These are phyloP conservation scores for Megalops atlanticus DNA, from an alignment of 2,113 vertebrate genomes.

Conservation along the genomic window DNA sequence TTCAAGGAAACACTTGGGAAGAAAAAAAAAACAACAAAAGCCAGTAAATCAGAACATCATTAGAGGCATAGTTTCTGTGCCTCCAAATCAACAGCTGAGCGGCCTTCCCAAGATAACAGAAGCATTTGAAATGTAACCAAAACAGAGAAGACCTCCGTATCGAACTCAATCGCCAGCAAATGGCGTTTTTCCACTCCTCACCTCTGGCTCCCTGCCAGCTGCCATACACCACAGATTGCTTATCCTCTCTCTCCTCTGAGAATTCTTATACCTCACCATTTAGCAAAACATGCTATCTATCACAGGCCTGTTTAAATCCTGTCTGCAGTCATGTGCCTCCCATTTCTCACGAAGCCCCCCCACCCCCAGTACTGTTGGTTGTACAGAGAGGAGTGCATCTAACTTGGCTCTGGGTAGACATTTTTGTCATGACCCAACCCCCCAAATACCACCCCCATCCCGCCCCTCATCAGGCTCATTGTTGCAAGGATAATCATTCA, in stretches of 20 bases:
- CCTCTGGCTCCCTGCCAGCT: neutral
- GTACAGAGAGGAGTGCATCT: neutral
- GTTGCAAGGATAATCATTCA: neutral
- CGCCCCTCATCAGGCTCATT: neutral
- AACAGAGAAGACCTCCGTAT: neutral
- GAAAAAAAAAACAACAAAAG: neutral
- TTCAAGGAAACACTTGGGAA: neutral
- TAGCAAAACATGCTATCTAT: constrained; percentile 9
- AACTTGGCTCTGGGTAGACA: neutral
- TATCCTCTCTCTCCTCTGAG: neutral
- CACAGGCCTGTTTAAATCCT: neutral
- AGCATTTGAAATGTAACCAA: neutral
- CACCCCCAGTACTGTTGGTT: neutral
- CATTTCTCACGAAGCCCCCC: neutral
- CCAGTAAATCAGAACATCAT: neutral
- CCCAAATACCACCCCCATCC: too few relatives aligned
- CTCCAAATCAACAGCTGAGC: neutral
- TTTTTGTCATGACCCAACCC: constrained; percentile 4
- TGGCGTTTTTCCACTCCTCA: neutral
- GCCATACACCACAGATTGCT: neutral
- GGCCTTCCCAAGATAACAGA: neutral
- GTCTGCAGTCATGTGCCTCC: neutral
- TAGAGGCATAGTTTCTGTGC: neutral
- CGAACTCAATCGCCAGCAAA: neutral
- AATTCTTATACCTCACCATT: neutral